phyloP scores from a whole-genome alignment of 2,113 vertebrate genomes.

The Poeciliopsis turrubarensis region DNA sequence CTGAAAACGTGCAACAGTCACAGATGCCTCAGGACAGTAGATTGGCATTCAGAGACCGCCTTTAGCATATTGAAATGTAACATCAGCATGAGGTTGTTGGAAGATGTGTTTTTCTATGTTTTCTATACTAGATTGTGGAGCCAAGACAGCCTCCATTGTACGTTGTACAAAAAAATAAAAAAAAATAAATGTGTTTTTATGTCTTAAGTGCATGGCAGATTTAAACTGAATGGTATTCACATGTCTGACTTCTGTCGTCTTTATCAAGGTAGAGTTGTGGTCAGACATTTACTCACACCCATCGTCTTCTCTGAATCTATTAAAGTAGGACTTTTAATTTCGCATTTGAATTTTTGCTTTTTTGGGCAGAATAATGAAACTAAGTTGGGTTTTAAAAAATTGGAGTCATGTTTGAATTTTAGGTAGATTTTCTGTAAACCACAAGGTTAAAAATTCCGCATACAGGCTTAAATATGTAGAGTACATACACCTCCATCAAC shows the following conservation, averaged over 20 bases:
- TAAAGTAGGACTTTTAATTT: neutral
- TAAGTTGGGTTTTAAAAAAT: neutral
- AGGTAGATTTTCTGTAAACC: neutral
- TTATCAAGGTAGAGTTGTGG: neutral
- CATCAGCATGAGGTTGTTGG: slow-evolving; percentile 10
- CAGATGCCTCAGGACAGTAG: slow-evolving; percentile 52
- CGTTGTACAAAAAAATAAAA: neutral
- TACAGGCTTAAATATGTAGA: neutral
- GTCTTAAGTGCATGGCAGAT: neutral
- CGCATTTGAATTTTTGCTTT: no score
- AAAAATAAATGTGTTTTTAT: neutral
- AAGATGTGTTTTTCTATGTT: slow-evolving; percentile 10
- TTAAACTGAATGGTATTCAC: neutral
- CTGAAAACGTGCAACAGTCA: slow-evolving; percentile 51
- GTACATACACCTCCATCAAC: neutral
- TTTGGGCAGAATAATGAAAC: no score
- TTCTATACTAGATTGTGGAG: neutral
- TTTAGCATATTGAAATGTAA: slow-evolving; percentile 21
- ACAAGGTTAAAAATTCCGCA: neutral
- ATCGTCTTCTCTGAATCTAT: neutral
- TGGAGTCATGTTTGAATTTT: neutral
- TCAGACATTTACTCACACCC: neutral
- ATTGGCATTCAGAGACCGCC: slow-evolving; percentile 17
- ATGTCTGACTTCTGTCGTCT: no score
- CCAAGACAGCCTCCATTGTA: neutral